Evolutionary conservation across 53 echinoderm and acorn worm species (phyloP), one percentile per base, ranked within the genome.

Genomic region (Crossaster papposus): DNA sequence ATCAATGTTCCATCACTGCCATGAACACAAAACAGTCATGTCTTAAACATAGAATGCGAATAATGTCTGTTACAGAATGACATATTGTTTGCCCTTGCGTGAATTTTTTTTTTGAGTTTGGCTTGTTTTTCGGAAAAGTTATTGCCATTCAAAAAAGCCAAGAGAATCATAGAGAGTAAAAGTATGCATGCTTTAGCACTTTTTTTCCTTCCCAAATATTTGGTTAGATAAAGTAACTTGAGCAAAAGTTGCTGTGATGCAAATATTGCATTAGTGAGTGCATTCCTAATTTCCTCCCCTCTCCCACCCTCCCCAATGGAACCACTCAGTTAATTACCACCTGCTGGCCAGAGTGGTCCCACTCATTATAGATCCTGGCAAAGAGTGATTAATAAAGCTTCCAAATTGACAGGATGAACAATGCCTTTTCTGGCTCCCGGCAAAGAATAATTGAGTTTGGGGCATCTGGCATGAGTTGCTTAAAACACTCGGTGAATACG

Each of bases 401-500:
- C 36, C 75, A 33, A 74, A 74, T 74, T 74, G 75, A 74, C 35
- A 34, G 75, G 3, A 33, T 74, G 75, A 74, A 74, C 22, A 14
- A 74, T 74, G 75, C 33, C 68, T 28, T 68, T 74, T 33, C 34
- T 74, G 36, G 36, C 75, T 36, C 28, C 36, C 36, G 58, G 58
- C 58, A 58, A 18, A 71, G 24, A 13, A 5, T 71, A 71, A 71
- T 71, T 71, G 72, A 71, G 72, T 71, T 71, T 31, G 26, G 72
- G 72, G 72, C 72, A 71, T 71, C 72, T 71, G 72, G 20, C 72
- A 71, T 26, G 31, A 22, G 35, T 63, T 33, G 55, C 11, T 81
- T 29, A 28, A n/a, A 71, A 71, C 29, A 28, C 29, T 34, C 22
- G 30, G 62, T 26, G 17, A 26, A 83, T n/a, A 14, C 68, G 65